These are phyloP conservation scores for Orbicella faveolata DNA, from an alignment of 64 coral and sea anemone genomes.

Conservation along the genomic window DNA sequence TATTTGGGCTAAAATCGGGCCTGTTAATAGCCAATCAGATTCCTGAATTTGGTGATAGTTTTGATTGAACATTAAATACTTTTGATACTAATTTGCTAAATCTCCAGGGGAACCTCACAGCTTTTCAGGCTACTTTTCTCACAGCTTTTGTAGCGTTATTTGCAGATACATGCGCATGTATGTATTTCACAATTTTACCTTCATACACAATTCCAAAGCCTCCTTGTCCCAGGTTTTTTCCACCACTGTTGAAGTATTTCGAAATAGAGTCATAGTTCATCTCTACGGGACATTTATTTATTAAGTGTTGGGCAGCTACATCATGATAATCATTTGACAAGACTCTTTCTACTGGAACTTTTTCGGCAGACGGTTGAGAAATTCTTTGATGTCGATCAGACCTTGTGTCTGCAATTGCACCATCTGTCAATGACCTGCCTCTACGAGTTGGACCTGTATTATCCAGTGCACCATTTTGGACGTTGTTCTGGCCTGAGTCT, in stretches of 20 bases:
- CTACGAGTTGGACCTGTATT: not conserved
- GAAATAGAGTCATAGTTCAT: not conserved
- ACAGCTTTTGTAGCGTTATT: no score
- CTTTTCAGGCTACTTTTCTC: no score
- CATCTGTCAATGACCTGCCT: no score
- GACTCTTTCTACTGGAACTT: slow-evolving; percentile 12
- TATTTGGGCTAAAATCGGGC: not conserved
- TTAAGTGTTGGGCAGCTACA: not conserved
- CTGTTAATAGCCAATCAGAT: not conserved
- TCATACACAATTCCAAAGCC: slow-evolving; percentile 27
- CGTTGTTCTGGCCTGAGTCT: not conserved
- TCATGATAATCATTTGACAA: not conserved
- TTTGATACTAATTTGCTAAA: not conserved
- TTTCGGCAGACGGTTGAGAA: not conserved
- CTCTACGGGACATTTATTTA: slow-evolving; percentile 12
- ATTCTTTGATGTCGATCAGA: not conserved
- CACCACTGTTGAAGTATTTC: not conserved
- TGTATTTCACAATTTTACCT: not conserved
- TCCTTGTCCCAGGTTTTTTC: not conserved
- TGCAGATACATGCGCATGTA: no score
- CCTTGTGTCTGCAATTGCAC: not conserved
- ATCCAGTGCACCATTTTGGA: not conserved
- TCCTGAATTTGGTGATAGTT: not conserved
- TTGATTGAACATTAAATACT: not conserved
- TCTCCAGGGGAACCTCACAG: not conserved